Percentiles rank a stretch among this genome's conserved stretches.
These are phyloP conservation scores for Alca torda DNA, from an alignment of 2,797 vertebrate genomes.

Conservation along the genomic window DNA sequence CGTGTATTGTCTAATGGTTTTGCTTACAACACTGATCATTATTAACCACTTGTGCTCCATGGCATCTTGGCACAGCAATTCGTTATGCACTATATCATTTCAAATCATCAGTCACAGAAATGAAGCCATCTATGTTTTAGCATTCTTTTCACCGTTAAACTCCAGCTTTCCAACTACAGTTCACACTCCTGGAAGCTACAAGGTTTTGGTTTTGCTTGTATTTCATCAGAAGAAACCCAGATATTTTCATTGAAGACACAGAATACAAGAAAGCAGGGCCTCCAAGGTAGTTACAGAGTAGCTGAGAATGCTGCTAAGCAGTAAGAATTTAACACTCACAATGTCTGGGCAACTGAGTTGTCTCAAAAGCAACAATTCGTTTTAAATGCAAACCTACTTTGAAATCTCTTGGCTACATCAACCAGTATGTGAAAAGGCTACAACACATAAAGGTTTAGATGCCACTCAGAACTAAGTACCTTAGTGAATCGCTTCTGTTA, in stretches of 20 bases:
- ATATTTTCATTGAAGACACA: neutral
- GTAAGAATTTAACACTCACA: neutral
- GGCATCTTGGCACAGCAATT: neutral
- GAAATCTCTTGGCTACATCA: neutral
- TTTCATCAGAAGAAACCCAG: neutral
- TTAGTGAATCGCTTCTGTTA: neutral
- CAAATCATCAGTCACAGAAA: neutral
- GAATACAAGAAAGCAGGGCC: neutral
- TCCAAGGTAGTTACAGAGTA: neutral
- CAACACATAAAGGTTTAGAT: neutral
- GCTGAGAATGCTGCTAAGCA: neutral
- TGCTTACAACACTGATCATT: neutral
- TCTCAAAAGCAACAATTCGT: neutral
- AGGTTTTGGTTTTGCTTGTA: neutral
- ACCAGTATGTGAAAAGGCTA: neutral
- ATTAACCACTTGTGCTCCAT: neutral
- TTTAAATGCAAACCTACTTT: neutral
- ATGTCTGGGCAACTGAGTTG: neutral
- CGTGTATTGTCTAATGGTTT: neutral
- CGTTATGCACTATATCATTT: neutral
- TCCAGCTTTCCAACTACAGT: neutral
- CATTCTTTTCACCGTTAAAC: neutral
- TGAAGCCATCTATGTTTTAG: neutral
- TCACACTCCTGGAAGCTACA: neutral
- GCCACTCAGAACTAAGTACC: neutral